Evolutionary conservation across 2,888 invertebrate species (phyloP).

Genomic region (Amiota mariae): DNA sequence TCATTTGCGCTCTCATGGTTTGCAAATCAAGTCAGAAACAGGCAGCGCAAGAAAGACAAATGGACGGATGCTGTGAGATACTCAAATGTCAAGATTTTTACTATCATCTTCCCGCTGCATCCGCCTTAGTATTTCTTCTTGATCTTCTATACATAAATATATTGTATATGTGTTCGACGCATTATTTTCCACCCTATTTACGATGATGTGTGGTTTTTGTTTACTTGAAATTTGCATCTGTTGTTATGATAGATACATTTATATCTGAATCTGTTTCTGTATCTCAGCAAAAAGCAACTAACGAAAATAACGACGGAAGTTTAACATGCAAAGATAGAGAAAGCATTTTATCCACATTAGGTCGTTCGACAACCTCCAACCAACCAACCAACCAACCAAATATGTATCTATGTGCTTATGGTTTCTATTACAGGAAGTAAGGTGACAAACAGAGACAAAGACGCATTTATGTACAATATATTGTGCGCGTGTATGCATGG

Average conservation of each 20-base stretch:
- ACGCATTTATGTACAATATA: background rate
- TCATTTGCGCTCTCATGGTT: background rate
- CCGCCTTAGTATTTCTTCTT: conserved; percentile 22
- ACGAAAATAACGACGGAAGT: conserved; percentile 32
- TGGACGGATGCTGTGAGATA: conserved; percentile 38
- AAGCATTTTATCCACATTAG: conserved; percentile 34
- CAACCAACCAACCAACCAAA: background rate
- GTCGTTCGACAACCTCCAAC: background rate
- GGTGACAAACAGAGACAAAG: conserved; percentile 49
- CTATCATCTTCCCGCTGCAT: conserved; percentile 25
- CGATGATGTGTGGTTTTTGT: conserved; percentile 48
- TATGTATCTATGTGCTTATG: conserved; percentile 12
- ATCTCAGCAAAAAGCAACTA: conserved; percentile 25
- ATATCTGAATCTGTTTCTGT: background rate
- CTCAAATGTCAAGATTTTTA: conserved; percentile 41
- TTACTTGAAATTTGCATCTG: conserved; percentile 57
- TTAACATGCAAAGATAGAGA: conserved; percentile 16
- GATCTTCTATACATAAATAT: conserved; percentile 38
- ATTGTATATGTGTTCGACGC: conserved; percentile 48
- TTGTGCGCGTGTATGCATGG: too few relatives aligned
- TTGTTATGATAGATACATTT: background rate
- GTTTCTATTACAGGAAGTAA: conserved; percentile 67
- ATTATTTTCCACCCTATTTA: conserved; percentile 65
- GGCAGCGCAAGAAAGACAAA: background rate
- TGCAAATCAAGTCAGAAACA: too few relatives aligned